Base-by-base conservation (phyloP, 2,113 vertebrate genomes). In the Thunnus maccoyii region DNA sequence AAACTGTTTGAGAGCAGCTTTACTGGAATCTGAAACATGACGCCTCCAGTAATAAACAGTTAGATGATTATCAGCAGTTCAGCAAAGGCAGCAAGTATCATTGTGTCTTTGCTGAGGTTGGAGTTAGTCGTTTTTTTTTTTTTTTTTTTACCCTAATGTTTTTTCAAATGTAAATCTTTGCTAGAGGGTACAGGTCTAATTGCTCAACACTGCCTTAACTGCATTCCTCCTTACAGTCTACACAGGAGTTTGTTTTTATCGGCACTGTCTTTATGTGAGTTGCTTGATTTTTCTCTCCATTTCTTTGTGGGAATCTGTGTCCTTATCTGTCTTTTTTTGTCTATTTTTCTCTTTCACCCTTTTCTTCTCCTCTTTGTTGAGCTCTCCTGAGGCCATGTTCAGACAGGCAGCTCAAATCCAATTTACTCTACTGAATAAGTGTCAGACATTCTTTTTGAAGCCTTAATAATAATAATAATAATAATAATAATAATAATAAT, bases 171-270 rank as follows among this genome's bases (percentile, higher is more conserved):
- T 57, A 18, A 25, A 2, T 62, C 48, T 66, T 77, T 58, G 79
- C 85, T 55, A 15, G 65, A 84, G 60, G 83, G 55, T 17, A 72
- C 55, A 9, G 15, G 68, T 27, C 51, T 83, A 71, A 75, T 80
- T 80, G 69, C 79, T 75, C 60, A 50, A 69, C n/a, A 12, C 51
- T 27, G 27, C 65, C 64, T 64, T 62, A 74, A 75, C 76, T 25
- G 61, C 76, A 76, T 86, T 73, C 76, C 54, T 73, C 20, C 55
- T 17, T 16, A 72, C 44, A 3, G n/a, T 62, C 20, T 58, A 30
- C 57, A 10, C 17, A 11, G 62, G 25, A 25, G 11, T 76, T 60
- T 73, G 47, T 73, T 64, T 69, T 64, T 41, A 62, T 63, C 20
- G 12, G 20, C 61, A 16, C 10, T 74, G 5, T 52, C 52, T 69